These are phyloP conservation scores for Neocloeon triangulifer DNA, from an alignment of 1,140 invertebrate genomes.

Conservation along the genomic window DNA sequence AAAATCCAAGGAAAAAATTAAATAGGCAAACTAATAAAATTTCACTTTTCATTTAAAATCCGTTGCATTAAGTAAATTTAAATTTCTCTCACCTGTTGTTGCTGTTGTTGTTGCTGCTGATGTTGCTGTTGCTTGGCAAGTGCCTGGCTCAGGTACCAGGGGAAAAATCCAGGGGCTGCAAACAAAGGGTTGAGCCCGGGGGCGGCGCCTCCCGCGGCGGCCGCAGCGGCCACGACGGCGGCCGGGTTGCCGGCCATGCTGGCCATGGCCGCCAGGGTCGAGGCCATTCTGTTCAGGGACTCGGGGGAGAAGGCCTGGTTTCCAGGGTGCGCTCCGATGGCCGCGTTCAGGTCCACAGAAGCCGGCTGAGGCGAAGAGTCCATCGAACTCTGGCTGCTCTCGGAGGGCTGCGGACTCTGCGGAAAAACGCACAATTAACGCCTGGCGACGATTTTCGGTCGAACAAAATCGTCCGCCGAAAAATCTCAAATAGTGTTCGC, in stretches of 20 bases:
- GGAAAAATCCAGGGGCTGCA: conserved; percentile 3
- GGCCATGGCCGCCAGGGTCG: conserved; percentile 13
- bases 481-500: too few relatives aligned
- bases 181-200: conserved; percentile 5
- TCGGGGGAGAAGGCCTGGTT: conserved; percentile 12
- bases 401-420: conserved; percentile 24
- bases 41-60: too few relatives aligned
- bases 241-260: conserved; percentile 12
- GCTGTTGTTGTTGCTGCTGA: too few relatives aligned
- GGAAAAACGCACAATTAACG: too few relatives aligned
- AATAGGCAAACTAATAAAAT: too few relatives aligned
- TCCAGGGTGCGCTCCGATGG: conserved; percentile 13
- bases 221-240: conserved; percentile 16
- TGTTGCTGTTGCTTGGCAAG: neutral
- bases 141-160: conserved; percentile 4
- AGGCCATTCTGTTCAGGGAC: neutral
- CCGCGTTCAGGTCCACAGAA: neutral
- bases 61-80: too few relatives aligned
- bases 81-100: too few relatives aligned
- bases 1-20: too few relatives aligned
- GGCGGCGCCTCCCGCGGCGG: conserved; percentile 8
- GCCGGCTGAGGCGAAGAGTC: conserved; percentile 5
- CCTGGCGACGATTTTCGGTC: too few relatives aligned
- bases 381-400: conserved; percentile 10
- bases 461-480: too few relatives aligned